Base-by-base conservation (phyloP, 2,888 invertebrate genomes). In the Nemoura dubitans region DNA sequence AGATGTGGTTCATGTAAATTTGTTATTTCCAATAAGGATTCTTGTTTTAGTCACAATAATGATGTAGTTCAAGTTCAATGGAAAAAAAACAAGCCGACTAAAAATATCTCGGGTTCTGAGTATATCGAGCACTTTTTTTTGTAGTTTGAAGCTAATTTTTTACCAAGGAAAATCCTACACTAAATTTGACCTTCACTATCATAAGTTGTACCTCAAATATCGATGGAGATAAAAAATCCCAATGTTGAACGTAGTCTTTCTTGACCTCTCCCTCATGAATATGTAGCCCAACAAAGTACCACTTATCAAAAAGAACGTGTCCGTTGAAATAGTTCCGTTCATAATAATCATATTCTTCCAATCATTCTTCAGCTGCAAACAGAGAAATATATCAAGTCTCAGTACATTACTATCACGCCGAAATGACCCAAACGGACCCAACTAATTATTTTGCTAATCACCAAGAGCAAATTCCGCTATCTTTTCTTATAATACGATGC, bases 281-380 rank as follows among this genome's bases (percentile, higher is more conserved):
- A 77, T 43, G 78, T 87, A 83, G 14, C 85, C 59, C 16, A 87
- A 76, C 5, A 89, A 59, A 5, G 85, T 36, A 0, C 89, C 89
- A 28, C 88, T 87, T 1, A 89, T 59, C 16, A 88, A 42, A 82
- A 89, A 87, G 86, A 89, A 89, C 0, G 89, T 87, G 85, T 89
- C 88, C 0, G 87, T 87, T 0, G 87, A 59, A 16, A 89, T 25
- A n/a, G 88, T 87, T 14, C 86, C 88, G n/a, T 89, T 89, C 30
- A 87, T 85, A 14, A 89, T 86, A 5, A 88, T 21, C 88, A 89
- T 88, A 84, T 84, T 87, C 30, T 76, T 85, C 87, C 87, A 86
- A n/a, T 87, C 85, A 43, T 85, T 25, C 14, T 83, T 42, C 21
- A 86, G 81, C 88, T 88, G 87, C 21, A 29, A 85, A 59, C 16